These are phyloP conservation scores for Phalacrocorax aristotelis DNA, from an alignment of 2,113 vertebrate species.

Conservation along the genomic window DNA sequence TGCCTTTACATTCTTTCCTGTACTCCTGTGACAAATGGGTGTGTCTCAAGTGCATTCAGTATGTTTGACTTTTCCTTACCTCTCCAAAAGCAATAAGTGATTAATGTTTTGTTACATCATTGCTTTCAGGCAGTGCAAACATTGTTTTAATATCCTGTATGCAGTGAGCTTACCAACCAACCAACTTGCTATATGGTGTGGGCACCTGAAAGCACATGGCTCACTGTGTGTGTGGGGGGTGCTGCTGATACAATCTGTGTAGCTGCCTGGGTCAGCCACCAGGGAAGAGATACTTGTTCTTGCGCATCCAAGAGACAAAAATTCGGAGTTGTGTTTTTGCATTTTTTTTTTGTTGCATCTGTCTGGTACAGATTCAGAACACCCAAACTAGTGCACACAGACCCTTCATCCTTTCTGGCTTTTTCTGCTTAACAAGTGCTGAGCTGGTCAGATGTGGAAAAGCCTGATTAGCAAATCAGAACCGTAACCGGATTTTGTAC, in stretches of 20 bases:
- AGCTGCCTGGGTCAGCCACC: conserved; percentile 9
- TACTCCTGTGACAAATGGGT: neutral
- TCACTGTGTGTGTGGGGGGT: neutral
- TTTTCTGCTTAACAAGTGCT: neutral
- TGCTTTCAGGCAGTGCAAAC: neutral
- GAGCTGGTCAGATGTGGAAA: conserved; percentile 5
- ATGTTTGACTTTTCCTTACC: conserved; percentile 29
- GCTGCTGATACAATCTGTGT: neutral
- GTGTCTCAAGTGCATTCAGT: neutral
- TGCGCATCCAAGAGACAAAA: neutral
- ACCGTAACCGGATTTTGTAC: neutral
- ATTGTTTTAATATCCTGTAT: neutral
- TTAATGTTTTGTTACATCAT: neutral
- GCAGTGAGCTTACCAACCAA: neutral
- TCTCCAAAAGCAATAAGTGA: neutral
- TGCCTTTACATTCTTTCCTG: conserved; percentile 38
- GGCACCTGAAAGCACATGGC: neutral
- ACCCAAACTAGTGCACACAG: neutral
- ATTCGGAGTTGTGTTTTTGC: neutral
- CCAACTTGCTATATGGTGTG: neutral
- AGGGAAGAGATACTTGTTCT: neutral
- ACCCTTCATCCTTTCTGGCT: neutral
- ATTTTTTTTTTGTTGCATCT: neutral
- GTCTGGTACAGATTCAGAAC: conserved; percentile 64
- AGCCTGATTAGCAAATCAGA: neutral